These are phyloP conservation scores for Oasisia sp. DNA, from an alignment of 2,888 invertebrate species.

Conservation along the genomic window DNA sequence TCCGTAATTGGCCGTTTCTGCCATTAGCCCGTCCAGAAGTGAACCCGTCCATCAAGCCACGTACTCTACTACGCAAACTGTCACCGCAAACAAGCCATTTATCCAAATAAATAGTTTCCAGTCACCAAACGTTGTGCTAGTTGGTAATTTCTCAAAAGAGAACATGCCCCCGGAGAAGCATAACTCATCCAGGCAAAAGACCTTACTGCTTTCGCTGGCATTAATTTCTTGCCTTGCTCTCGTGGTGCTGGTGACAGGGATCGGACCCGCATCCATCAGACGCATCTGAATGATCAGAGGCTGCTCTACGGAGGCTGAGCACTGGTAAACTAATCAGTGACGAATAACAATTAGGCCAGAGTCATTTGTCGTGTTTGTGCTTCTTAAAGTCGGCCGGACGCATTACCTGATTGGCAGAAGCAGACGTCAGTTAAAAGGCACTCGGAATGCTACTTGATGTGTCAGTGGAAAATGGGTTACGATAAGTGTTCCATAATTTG, in stretches of 20 bases:
- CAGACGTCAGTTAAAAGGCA: not conserved
- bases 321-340: not conserved
- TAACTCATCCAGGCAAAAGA: not conserved
- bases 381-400: not conserved
- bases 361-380: slow-evolving; percentile 2
- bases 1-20: too few species aligned
- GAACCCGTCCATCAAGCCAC: not conserved
- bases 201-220: not conserved
- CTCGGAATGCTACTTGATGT: too few species aligned
- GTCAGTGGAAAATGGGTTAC: not conserved
- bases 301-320: not conserved
- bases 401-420: not conserved
- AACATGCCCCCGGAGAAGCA: not conserved
- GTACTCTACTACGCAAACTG: not conserved
- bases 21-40: not conserved
- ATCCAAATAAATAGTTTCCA: not conserved
- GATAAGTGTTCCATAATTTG: not conserved
- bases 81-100: not conserved
- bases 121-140: not conserved
- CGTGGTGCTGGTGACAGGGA: not conserved
- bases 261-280: not conserved
- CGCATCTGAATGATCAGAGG: not conserved
- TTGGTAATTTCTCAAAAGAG: not conserved
- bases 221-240: not conserved
- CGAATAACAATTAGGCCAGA: not conserved